These are phyloP conservation scores for Latrodectus geometricus DNA, from an alignment of 1,140 invertebrate genomes.

Conservation along the genomic window DNA sequence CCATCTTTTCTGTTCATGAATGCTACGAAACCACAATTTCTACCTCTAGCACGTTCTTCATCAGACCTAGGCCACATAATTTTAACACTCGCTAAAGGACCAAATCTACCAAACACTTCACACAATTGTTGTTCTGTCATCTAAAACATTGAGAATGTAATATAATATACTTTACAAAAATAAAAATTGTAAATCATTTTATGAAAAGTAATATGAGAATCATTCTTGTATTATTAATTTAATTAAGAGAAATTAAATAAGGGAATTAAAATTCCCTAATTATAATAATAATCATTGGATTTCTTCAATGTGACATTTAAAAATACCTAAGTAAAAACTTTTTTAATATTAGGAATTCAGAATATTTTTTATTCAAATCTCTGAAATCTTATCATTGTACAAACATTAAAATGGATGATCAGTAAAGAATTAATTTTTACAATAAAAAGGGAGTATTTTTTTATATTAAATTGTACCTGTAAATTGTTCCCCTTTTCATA, in stretches of 20 bases:
- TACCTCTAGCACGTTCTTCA: conserved; percentile 92
- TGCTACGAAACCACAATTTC: conserved; percentile 99
- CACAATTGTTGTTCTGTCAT: conserved; percentile 96
- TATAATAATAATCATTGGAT: neutral
- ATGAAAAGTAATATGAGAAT: neutral
- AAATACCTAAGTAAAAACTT: no score
- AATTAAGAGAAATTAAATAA: no score
- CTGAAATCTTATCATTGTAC: no score
- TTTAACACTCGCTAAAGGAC: conserved; percentile 97
- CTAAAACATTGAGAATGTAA: conserved; percentile 69
- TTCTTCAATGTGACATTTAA: no score
- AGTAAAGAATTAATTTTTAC: no score
- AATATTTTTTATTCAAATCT: no score
- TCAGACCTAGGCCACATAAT: conserved; percentile 99
- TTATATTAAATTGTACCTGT: no score
- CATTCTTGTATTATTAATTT: no score
- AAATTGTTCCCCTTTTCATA: no score
- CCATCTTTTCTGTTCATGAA: conserved; percentile 98
- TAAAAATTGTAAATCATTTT: neutral
- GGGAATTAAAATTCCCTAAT: conserved; percentile 18
- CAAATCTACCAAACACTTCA: conserved; percentile 97
- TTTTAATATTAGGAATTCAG: no score
- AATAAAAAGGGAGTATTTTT: no score
- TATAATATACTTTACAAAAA: neutral
- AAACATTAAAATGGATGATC: no score